Evolutionary conservation across 2,888 invertebrate genomes (phyloP).

Genomic region (Pycnomerus fuliginosus): DNA sequence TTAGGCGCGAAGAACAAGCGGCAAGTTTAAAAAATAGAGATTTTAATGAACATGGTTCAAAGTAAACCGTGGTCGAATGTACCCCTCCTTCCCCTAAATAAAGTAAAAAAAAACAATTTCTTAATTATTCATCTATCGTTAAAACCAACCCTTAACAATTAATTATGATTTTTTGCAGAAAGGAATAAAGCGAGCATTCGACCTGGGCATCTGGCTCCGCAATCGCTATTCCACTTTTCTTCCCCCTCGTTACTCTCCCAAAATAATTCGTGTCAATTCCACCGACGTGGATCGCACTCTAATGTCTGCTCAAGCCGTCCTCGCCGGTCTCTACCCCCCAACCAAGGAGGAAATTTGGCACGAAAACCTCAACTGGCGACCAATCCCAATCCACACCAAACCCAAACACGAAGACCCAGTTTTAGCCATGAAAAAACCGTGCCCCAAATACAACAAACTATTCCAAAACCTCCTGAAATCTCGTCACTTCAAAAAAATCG

Average conservation of each 20-base stretch:
- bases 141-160: too few relatives aligned
- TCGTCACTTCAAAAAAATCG: constrained; percentile 31
- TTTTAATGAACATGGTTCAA: too few relatives aligned
- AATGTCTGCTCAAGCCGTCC: constrained; percentile 78
- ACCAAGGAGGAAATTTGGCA: constrained; percentile 61
- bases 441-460: constrained; percentile 64
- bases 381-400: constrained; percentile 70
- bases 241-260: constrained; percentile 55
- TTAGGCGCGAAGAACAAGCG: too few relatives aligned
- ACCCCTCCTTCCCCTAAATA: too few relatives aligned
- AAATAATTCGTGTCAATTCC: constrained; percentile 63
- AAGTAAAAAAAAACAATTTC: too few relatives aligned
- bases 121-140: too few relatives aligned
- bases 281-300: constrained; percentile 86
- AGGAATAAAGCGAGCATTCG: constrained; percentile 20
- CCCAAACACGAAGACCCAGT: constrained; percentile 52
- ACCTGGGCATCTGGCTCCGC: constrained; percentile 44
- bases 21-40: too few relatives aligned
- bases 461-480: constrained; percentile 41
- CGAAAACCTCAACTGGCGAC: constrained; percentile 65
- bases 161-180: constrained; percentile 12
- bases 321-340: constrained; percentile 75
- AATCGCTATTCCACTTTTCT: constrained; percentile 67
- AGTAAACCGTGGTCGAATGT: too few relatives aligned
- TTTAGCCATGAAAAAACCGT: constrained; percentile 57